A percentile compares a stretch with the other conserved stretches of the same genome.
Conservation (phyloP, 2,797 vertebrate species). For the Gouania willdenowi region DNA sequence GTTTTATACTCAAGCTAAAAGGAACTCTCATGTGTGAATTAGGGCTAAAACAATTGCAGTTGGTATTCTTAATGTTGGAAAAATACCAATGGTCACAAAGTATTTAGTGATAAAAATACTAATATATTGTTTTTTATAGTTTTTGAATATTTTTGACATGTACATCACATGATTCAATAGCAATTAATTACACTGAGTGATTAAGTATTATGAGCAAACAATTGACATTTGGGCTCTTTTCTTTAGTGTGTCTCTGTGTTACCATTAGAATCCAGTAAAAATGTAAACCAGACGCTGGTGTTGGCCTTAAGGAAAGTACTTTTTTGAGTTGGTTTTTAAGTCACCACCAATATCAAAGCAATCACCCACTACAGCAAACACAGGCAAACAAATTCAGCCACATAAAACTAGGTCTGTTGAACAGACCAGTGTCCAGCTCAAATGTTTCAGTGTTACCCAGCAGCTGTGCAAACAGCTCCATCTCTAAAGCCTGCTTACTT, state of each 20-base stretch:
- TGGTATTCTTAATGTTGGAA: too few relatives aligned
- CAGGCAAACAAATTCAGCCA: neutral
- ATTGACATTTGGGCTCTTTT: too few relatives aligned
- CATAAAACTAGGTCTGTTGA: neutral
- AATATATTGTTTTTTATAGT: too few relatives aligned
- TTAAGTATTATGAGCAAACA: too few relatives aligned
- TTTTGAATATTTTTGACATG: too few relatives aligned
- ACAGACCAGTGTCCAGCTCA: conserved; percentile 52
- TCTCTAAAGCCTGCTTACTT: conserved; percentile 48
- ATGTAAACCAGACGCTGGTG: neutral
- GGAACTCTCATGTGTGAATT: too few relatives aligned
- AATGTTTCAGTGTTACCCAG: conserved; percentile 46
- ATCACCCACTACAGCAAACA: neutral
- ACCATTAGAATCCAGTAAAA: neutral
- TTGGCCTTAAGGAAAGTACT: neutral
- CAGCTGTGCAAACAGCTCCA: conserved; percentile 71
- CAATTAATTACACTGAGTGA: too few relatives aligned
- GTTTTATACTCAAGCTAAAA: too few relatives aligned
- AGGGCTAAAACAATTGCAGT: too few relatives aligned
- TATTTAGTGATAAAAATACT: too few relatives aligned
- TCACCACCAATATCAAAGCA: neutral
- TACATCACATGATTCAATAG: too few relatives aligned
- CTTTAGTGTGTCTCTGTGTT: neutral
- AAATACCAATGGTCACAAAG: too few relatives aligned
- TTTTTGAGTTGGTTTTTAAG: neutral